Evolutionary conservation across 2,888 invertebrate species (phyloP).

Genomic region (Corbicula japonica): DNA sequence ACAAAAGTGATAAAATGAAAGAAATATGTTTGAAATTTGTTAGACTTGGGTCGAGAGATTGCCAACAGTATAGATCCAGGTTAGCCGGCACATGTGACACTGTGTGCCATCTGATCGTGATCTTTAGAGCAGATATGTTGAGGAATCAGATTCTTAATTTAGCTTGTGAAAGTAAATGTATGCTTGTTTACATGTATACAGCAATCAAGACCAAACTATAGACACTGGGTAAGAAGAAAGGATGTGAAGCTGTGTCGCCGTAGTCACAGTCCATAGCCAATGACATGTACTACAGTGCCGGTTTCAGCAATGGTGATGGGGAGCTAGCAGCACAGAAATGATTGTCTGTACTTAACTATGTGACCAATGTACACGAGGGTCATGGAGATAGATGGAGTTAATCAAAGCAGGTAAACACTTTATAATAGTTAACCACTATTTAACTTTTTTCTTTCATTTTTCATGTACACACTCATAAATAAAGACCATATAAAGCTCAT

Average conservation of each 20-base stretch:
- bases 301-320: conserved; percentile 48
- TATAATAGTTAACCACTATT: too few relatives aligned
- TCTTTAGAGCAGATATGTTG: background rate
- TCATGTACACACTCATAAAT: background rate
- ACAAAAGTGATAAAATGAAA: too few relatives aligned
- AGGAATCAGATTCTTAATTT: background rate
- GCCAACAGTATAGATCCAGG: too few relatives aligned
- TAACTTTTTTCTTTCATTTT: background rate
- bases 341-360: conserved; percentile 57
- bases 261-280: conserved; percentile 19
- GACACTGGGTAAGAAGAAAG: conserved; percentile 1
- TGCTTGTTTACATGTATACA: background rate
- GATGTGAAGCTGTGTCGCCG: background rate
- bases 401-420: conserved; percentile 57
- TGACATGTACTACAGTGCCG: conserved; percentile 46
- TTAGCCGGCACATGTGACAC: too few relatives aligned
- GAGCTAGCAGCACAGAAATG: conserved; percentile 55
- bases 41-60: too few relatives aligned
- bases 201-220: background rate
- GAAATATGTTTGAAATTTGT: too few relatives aligned
- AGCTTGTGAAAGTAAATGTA: too few relatives aligned
- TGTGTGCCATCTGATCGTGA: background rate
- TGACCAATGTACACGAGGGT: conserved; percentile 53
- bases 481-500: background rate
- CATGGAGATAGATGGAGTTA: conserved; percentile 57